Evolutionary conservation across 2,888 invertebrate genomes (phyloP), one percentile per base, ranked within the genome.

Genomic region (Cepaea hortensis): DNA sequence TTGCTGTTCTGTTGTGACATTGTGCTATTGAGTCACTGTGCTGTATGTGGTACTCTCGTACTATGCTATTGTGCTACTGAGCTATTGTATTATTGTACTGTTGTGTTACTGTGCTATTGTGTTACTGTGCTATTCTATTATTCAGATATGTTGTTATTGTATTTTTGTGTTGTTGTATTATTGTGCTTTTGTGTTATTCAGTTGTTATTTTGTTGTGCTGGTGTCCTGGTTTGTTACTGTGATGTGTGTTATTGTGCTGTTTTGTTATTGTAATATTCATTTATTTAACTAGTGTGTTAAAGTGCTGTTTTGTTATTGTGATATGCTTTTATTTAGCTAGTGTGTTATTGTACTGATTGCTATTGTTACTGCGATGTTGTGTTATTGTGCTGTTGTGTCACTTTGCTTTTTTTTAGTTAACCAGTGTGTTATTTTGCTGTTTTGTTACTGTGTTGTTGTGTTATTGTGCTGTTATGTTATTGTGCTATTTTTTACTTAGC

Each of bases 391-490:
- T 9, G 13, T 68, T 82, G 79, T 72, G 18, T 18, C 50, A 35
- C 35, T 35, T 35, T 35, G 35, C 35, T 35, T 35, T 35, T 35
- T 35, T 35, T 35, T 1, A 35, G 35, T 35, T 35, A 35, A 35
- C 35, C 35, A 35, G 35, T 35, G 35, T 35, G 35, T 35, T 35
- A 35, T 35, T 35, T 35, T 35, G 35, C 35, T 35, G 35, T 35
- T 35, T 35, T 35, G 35, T 35, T 35, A 35, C 35, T 35, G 35
- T 35, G 35, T 35, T 35, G 46, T 70, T 81, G 68, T 50, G 46
- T 81, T 55, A 46, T 35, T 82, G 79, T 70, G 23, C 7, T 72
- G 46, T 70, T 82, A 61, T 76, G 68, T 90, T 88, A 82, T 88
- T 87, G 89, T 35, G 35, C 35, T 35, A 35, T 35, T 35, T 35